Percentiles rank a stretch among this genome's conserved stretches.
phyloP scores from a whole-genome alignment of 2,113 vertebrate genomes.

The Chiloscyllium plagiosum region DNA sequence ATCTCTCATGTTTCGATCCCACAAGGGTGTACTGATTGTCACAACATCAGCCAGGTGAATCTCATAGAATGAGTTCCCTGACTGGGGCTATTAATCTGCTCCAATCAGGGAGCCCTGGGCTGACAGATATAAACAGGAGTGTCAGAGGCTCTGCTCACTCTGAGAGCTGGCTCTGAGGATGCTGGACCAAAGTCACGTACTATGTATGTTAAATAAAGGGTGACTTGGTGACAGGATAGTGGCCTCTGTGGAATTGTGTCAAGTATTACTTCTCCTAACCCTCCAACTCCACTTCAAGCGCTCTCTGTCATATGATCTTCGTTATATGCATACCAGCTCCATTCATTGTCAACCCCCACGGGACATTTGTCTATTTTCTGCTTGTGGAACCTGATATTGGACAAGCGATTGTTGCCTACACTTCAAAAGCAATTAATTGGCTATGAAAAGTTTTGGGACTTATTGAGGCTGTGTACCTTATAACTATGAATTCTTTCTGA shows the following conservation, averaged over 20 bases:
- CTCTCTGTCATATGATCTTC: not conserved
- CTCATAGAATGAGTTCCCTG: too few relatives aligned
- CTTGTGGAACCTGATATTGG: not conserved
- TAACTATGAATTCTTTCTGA: not conserved
- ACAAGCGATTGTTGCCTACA: not conserved
- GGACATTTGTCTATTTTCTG: not conserved
- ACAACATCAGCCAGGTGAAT: too few relatives aligned
- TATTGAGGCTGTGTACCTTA: not conserved
- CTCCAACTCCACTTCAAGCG: not conserved
- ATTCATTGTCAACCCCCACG: not conserved
- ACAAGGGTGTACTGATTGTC: not conserved
- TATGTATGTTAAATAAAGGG: too few relatives aligned
- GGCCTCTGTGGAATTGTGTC: too few relatives aligned
- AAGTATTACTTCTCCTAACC: not conserved
- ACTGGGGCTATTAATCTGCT: too few relatives aligned
- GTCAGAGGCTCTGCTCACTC: too few relatives aligned
- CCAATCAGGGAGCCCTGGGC: too few relatives aligned
- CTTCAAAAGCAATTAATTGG: not conserved
- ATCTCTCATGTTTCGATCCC: not conserved
- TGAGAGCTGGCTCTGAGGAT: too few relatives aligned
- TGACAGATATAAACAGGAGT: too few relatives aligned
- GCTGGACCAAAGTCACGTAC: too few relatives aligned
- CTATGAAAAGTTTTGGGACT: not conserved
- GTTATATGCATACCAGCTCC: not conserved
- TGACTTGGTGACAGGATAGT: too few relatives aligned